Base-by-base conservation (phyloP, 1,140 invertebrate genomes). In the Ceratosolen solmsi region DNA sequence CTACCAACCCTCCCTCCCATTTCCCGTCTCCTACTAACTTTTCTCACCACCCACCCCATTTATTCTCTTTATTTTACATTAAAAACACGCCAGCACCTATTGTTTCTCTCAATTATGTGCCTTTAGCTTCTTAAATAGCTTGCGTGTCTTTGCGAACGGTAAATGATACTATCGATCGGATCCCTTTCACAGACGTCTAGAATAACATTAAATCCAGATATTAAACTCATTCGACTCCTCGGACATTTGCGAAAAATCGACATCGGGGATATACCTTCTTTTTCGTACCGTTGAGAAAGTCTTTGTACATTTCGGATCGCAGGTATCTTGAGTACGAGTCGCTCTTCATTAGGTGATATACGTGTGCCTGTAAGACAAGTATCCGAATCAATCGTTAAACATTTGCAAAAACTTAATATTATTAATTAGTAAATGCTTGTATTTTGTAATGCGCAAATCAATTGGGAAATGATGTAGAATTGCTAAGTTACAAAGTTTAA, bases 261-360 rank as follows among this genome's bases (percentile, higher is more conserved):
- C 38, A 46, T 77, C 27, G 17, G 46, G 41, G 60, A 84, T 71
- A 92, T 92, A 97, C 96, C 95, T 98, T 98, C 93, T 99, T 99
- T 90, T 98, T 98, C 68, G 97, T 97, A 85, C 97, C 97, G 91
- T 96, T 98, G 72, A 99, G 93, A 91, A 96, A 98, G 86, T 99
- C 98, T 94, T 99, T 99, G 92, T 99, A 99, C 96, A 99, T 98
- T 87, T 99, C 99, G 2, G 99, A 99, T 72, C 99, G 95, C 77
- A 99, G 93, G 90, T 99, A 99, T 84, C 99, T 94, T 58, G 97
- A 98, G 89, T 99, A 99, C 86, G 97, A 98, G 91, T 99, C 99
- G 86, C 97, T 98, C 89, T 99, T 99, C 99, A 99, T 99, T 80
- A 99, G 93, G 89, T 99, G 98, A 92, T 99, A 99, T 41, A 99